Base-by-base conservation (phyloP, 1,140 invertebrate genomes). In the Trichogramma pretiosum region DNA sequence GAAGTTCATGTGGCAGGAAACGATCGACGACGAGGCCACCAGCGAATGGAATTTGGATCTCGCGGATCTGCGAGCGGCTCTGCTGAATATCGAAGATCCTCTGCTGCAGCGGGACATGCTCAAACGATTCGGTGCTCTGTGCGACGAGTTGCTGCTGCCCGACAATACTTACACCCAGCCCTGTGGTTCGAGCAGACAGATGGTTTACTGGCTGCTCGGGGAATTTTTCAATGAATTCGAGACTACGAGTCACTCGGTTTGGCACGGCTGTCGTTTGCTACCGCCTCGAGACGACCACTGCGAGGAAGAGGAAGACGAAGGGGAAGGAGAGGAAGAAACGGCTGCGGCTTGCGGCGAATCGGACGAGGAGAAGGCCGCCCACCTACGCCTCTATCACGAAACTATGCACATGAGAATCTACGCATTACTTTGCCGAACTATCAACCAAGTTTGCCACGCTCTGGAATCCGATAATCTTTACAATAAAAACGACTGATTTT, bases 1-100 rank as follows among this genome's bases (percentile, higher is more conserved):
- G 3, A 57, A 57, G 4, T 32, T 14, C 7, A 48, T 70, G 16
- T 60, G 63, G 24, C 10, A 48, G 3, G 16, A 14, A 1, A 33
- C 54, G 2, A 43, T 21, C 5, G 22, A 43, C 13, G 23, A 44
- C 8, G 34, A 22, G 0, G 11, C 37, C 0, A 10, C 22, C 1
- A 8, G 43, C 3, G 0, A 5, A 7, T 70, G 67, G 67, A 56
- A 60, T 14, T 51, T 65, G 4, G 56, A 52, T 1, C 26, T 69
- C 1, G 18, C 41, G 4, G 57, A 61, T 16, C 33, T 70, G 0
- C 55, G 64, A 21, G 34, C 39, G 5, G 46, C 46, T 10, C 46
- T 68, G 7, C 21, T 63, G 8, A 42, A 34, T 7, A 50, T 64
- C 7, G 24, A 54, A 28, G 23, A 59, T 26, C 4, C 41, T 0